These are phyloP conservation scores for Chrysolina americana DNA, from an alignment of 2,888 invertebrate species.

Conservation along the genomic window DNA sequence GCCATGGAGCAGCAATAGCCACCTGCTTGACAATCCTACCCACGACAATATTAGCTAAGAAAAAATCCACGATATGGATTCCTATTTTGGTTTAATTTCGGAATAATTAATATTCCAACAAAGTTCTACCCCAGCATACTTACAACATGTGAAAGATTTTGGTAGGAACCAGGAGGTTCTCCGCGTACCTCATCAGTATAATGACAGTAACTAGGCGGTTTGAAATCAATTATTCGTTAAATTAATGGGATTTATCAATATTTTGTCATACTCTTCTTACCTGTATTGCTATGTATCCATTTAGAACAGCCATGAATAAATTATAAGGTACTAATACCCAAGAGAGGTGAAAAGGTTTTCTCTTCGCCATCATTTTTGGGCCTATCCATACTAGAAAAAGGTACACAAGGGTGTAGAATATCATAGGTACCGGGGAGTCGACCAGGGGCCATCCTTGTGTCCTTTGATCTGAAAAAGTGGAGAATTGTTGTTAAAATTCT, in stretches of 20 bases:
- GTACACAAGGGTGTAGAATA: conserved; percentile 80
- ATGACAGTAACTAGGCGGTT: too few species aligned
- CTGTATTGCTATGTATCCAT: conserved; percentile 87
- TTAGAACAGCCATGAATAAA: conserved; percentile 85
- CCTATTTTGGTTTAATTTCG: too few species aligned
- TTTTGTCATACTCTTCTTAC: conserved; percentile 65
- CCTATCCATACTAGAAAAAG: conserved; percentile 85
- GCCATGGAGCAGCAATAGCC: too few species aligned
- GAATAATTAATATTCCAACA: too few species aligned
- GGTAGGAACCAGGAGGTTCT: too few species aligned
- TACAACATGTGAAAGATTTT: too few species aligned
- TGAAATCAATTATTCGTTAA: too few species aligned
- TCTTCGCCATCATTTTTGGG: conserved; percentile 85
- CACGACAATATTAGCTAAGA: too few species aligned
- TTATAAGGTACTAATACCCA: conserved; percentile 88
- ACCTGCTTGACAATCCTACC: too few species aligned
- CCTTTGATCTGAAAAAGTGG: conserved; percentile 77
- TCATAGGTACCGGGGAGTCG: conserved; percentile 84
- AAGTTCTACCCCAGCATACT: too few species aligned
- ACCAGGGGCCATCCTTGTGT: conserved; percentile 90
- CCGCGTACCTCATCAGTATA: too few species aligned
- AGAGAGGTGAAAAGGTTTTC: conserved; percentile 82
- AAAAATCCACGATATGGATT: too few species aligned
- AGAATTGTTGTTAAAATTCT: conserved; percentile 16
- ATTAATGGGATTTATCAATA: neutral